phyloP scores from a whole-genome alignment of 2,797 vertebrate genomes.

The Threskiornis aethiopicus region DNA sequence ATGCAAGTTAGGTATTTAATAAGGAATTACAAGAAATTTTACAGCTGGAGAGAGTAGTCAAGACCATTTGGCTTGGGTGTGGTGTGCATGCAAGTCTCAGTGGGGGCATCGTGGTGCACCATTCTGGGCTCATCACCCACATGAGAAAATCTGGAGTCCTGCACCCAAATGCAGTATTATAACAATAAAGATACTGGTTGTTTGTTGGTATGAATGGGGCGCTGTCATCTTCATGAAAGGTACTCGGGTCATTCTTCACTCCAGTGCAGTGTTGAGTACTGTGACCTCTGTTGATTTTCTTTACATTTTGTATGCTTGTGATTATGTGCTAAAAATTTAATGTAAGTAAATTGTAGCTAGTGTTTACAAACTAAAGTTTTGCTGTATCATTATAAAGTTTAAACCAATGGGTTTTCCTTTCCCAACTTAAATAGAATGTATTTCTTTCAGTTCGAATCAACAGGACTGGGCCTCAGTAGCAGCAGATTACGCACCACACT shows the following conservation, averaged over 20 bases:
- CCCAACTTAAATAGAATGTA: background rate
- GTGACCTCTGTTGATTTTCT: background rate
- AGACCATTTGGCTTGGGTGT: background rate
- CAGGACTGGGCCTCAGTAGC: constrained; percentile 94
- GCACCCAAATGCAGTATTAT: background rate
- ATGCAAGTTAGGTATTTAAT: background rate
- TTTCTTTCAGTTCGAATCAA: constrained; percentile 90
- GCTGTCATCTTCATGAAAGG: constrained; percentile 17
- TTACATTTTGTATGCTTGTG: background rate
- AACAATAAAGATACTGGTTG: background rate
- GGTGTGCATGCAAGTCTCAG: background rate
- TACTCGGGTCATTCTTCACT: background rate
- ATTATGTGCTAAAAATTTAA: background rate
- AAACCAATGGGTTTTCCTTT: background rate
- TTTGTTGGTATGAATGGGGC: background rate
- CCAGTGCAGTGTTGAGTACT: background rate
- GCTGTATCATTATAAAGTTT: background rate
- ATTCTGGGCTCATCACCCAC: background rate
- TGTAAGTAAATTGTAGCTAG: background rate
- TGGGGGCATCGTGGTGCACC: background rate
- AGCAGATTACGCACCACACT: constrained; percentile 95
- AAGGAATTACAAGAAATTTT: background rate
- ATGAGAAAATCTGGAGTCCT: background rate
- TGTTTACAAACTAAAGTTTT: background rate
- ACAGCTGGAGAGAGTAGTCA: background rate